Evolutionary conservation across 2,888 invertebrate species (phyloP).

Genomic region (Drosophila melanosoma): DNA sequence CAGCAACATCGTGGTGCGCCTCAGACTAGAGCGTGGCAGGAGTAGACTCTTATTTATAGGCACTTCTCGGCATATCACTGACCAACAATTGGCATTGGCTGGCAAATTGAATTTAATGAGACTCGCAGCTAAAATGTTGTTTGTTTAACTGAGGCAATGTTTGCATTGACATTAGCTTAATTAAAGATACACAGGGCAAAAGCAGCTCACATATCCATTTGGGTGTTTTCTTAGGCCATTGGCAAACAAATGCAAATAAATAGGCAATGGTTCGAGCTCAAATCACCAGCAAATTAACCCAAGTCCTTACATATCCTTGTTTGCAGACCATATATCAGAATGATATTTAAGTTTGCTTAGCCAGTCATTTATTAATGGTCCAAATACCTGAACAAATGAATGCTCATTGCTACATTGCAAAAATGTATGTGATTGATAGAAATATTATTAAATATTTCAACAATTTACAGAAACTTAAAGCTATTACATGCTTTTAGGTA

Average conservation of each 20-base stretch:
- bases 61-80: constrained; percentile 36
- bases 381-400: not conserved
- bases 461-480: too few species aligned
- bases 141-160: constrained; percentile 47
- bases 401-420: not conserved
- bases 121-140: constrained; percentile 34
- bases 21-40: not conserved
- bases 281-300: constrained; percentile 20
- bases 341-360: constrained; percentile 1
- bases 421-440: not conserved
- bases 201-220: constrained; percentile 40
- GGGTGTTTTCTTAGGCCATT: constrained; percentile 46
- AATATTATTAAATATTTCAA: not conserved
- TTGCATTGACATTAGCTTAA: constrained; percentile 67
- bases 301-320: constrained; percentile 19
- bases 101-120: constrained; percentile 67
- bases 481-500: too few species aligned
- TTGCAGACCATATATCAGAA: constrained; percentile 19
- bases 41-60: constrained; percentile 40
- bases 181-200: constrained; percentile 63
- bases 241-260: constrained; percentile 43
- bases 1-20: constrained; percentile 54
- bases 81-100: constrained; percentile 50
- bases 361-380: not conserved
- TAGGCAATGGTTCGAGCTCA: constrained; percentile 26